Base-by-base conservation (phyloP, 2,888 invertebrate genomes). In the Lomographa bimaculata region DNA sequence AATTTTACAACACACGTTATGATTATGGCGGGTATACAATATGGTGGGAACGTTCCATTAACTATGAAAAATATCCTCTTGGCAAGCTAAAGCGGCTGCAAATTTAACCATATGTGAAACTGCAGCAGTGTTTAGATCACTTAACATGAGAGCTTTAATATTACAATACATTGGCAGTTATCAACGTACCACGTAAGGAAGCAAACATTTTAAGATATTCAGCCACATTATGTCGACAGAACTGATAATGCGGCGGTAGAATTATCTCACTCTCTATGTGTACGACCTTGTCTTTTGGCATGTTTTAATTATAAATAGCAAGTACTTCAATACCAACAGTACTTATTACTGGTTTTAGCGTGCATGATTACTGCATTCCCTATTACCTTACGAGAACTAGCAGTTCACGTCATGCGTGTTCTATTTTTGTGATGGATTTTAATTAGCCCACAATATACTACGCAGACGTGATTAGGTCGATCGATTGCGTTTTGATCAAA, bases 401-500 rank as follows among this genome's bases (percentile, higher is more conserved):
- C n/a, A n/a, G n/a, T n/a, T n/a, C n/a, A n/a, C n/a, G n/a, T n/a
- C n/a, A n/a, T n/a, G n/a, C n/a, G n/a, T n/a, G n/a, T 17, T 9
- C 26, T 28, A 10, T 10, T 26, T 7, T 14, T 8, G 5, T 10
- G n/a, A 7, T 11, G 27, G 35, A 33, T 67, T 64, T 79, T 79
- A 77, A 80, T 78, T 79, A 75, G 62, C 57, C 60, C 66, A 49
- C 64, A 69, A 57, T 59, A 66, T 74, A 75, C 72, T 45, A 49
- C 50, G 45, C 57, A 50, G 71, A 70, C 76, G 69, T 72, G 78
- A 82, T 79, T 71, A 63, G 79, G 79, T 76, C 82, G 72, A 79
- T 81, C 70, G 67, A 64, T 71, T 54, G 61, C 66, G 66, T 70
- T 54, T 61, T 65, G 66, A 74, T 78, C 66, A 66, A 68, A 71